Evolutionary conservation across 2,113 vertebrate genomes (phyloP).

Genomic region (Chaetops frenatus): DNA sequence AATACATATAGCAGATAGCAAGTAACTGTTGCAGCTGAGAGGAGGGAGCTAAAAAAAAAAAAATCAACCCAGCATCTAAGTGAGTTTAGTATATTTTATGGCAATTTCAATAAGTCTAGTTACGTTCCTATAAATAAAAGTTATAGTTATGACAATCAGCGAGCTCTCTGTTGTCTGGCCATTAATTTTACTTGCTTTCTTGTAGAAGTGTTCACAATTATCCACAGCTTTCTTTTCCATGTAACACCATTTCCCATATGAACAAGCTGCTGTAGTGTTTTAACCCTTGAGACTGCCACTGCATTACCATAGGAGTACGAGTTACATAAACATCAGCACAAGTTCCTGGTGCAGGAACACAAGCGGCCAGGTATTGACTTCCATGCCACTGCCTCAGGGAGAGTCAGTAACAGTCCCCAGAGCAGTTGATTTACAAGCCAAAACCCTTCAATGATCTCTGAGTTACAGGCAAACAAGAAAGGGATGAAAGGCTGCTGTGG

Average conservation of each 20-base stretch:
- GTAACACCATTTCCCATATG: neutral
- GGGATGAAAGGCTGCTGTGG: neutral
- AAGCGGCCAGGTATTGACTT: neutral
- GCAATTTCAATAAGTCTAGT: neutral
- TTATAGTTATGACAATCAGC: neutral
- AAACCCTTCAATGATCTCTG: neutral
- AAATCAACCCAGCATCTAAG: neutral
- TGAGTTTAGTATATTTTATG: neutral
- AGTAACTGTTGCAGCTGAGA: neutral
- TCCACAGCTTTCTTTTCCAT: neutral
- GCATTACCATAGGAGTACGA: fast-evolving
- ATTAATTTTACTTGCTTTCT: neutral
- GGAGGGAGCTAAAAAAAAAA: neutral
- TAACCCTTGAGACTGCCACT: neutral
- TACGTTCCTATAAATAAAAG: neutral
- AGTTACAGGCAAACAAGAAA: neutral
- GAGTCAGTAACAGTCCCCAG: neutral
- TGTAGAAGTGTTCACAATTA: neutral
- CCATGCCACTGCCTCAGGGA: neutral
- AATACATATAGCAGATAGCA: neutral
- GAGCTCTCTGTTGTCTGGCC: neutral
- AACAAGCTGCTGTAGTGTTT: neutral
- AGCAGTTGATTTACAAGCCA: neutral
- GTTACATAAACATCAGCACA: neutral
- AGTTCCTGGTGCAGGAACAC: neutral